Base-by-base conservation (phyloP, 2,113 vertebrate genomes). In the Gallinago undulata region DNA sequence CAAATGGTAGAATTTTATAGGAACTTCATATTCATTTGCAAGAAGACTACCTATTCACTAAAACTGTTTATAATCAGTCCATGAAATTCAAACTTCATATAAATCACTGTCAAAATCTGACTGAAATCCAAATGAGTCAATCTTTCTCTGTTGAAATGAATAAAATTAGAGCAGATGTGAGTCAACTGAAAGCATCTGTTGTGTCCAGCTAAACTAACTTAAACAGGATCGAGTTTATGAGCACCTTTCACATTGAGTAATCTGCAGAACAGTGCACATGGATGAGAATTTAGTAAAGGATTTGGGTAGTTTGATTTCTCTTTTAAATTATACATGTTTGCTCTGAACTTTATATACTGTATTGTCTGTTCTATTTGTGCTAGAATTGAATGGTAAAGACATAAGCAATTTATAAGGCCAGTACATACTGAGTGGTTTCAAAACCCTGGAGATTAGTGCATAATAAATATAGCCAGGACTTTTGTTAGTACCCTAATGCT, bases 371-470 rank as follows among this genome's bases (percentile, higher is more conserved):
- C 73, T 94, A 62, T 89, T 97, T 96, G 66, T 89, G 66, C 74
- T 87, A 62, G 57, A 94, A 84, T 57, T 75, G 57, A 96, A 96
- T 69, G 83, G 86, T 87, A 89, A 95, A 92, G 73, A 82, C n/a
- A 89, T 89, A 84, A 96, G 92, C 90, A 93, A 94, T 96, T 93
- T 92, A 91, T 91, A 87, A 95, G 83, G 48, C 76, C 3, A 9
- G 80, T 79, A 84, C 45, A 72, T 28, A 78, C 56, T 56, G 83
- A 89, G 86, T 89, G 74, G 60, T 87, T 96, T 93, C 56, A 82
- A 93, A 89, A 55, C 80, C 35, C 62, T 35, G 45, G 57, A 84
- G 86, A 92, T 67, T 57, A 89, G 60, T 87, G 66, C 95, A 79
- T 93, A 94, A 96, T 91, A 94, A 96, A 96, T 91, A 92, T 37